A percentile compares a stretch with the other conserved stretches of the same genome.
Evolutionary conservation across 1,140 invertebrate genomes (phyloP).

Genomic region (Agraylea sexmaculata): DNA sequence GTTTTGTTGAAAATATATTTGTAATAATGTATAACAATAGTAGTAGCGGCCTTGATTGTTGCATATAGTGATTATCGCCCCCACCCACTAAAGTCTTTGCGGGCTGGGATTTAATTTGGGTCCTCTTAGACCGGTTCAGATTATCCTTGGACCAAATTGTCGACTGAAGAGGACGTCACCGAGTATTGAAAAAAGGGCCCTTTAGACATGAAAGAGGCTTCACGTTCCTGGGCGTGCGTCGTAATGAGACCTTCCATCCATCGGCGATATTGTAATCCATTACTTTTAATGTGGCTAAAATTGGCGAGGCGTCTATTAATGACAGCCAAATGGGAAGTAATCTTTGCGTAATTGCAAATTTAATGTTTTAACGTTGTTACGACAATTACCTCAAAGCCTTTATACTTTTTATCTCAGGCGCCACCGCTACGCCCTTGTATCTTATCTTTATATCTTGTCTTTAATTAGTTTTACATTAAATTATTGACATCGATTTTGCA

Average conservation of each 20-base stretch:
- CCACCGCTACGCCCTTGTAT: conserved; percentile 5
- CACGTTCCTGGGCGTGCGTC: no score
- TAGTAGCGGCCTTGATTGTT: not conserved
- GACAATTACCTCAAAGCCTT: no score
- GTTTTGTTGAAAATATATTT: not conserved
- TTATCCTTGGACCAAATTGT: not conserved
- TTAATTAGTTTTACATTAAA: not conserved
- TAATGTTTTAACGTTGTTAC: no score
- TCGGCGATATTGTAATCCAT: conserved; percentile 12
- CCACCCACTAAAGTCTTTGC: no score
- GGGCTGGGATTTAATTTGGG: no score
- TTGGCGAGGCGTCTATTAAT: conserved; percentile 3
- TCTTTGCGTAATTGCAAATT: conserved; percentile 3
- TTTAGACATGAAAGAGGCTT: not conserved
- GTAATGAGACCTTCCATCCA: no score
- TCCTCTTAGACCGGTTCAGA: not conserved
- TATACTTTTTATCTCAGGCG: conserved; percentile 2
- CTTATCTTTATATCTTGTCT: conserved; percentile 4
- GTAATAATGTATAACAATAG: not conserved
- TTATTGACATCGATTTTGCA: no score
- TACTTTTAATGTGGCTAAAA: conserved; percentile 14
- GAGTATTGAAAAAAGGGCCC: not conserved
- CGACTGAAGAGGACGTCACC: not conserved
- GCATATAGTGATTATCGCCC: not conserved
- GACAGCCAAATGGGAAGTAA: not conserved